Evolutionary conservation across 2,113 vertebrate genomes (phyloP), one percentile per base, ranked within the genome.

Genomic region (Microcebus murinus): DNA sequence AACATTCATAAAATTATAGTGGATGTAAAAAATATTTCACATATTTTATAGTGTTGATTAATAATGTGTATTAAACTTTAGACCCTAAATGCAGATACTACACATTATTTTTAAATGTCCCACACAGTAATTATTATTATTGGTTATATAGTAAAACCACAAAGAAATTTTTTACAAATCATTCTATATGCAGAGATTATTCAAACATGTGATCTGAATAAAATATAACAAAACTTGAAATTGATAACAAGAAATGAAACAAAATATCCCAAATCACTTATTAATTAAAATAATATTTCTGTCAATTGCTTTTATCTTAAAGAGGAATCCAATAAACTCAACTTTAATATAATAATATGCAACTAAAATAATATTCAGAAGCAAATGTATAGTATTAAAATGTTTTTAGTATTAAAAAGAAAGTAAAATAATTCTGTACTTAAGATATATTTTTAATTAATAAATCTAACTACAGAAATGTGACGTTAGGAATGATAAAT

Each of bases 331-430:
- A 90, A n/a, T 61, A 61, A 90, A 65, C 59, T 79, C 39, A 61
- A 80, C 45, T 76, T 59, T 81, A 84, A 68, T 73, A 74, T 73
- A 77, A 77, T 74, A 80, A 1, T 89, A 90, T 91, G n/a, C 61
- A 95, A 86, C 73, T 87, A 97, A 95, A 89, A 11, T 89, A 87
- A 79, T 93, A 89, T 88, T 97, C n/a, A 97, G 68, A 95, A 36
- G 74, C 48, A 97, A 95, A 95, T 61, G 12, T 21, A 90, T 84
- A 90, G 68, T 29, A 89, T 81, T 95, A 68, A 55, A 52, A 61
- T 77, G 23, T 68, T 92, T 94, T 94, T 76, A 82, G 4, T 39
- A 88, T 87, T 45, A 70, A 90, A 50, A 74, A 91, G 10, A 45
- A 92, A 74, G 10, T 83, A 81, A 89, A 93, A 81, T 4, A 89